Evolutionary conservation across 2,113 vertebrate genomes (phyloP), one percentile per base, ranked within the genome.

Genomic region (Otis tarda): DNA sequence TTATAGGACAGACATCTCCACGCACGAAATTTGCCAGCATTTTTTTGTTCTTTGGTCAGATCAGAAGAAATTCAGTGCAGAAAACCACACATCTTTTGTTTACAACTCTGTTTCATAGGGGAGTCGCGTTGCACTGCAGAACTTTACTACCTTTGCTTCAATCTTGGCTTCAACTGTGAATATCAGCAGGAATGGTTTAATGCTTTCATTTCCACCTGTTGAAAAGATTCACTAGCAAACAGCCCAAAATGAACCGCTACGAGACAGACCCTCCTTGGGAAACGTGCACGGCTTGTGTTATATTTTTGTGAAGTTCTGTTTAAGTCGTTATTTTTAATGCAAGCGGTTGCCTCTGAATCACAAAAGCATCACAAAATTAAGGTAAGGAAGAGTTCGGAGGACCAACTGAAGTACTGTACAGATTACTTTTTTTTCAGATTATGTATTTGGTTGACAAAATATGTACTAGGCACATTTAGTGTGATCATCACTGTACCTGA

Each of bases 191-290:
- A 88, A 83, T 45, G 71, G 90, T 74, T 94, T 83, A 80, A 90
- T 27, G 24, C 59, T 94, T 89, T 77, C 85, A 69, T 61, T 91
- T 68, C 14, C 7, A 4, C 12, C 59, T 69, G 85, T 16, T 83
- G 67, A 69, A 95, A 90, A 94, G 90, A 82, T 93, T 76, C 92
- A 94, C 37, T 28, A 95, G 88, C 70, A 88, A 73, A 49, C 4
- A 4, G 65, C 53, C 19, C 15, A 59, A 78, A 83, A 65, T 3
- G 64, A 91, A 70, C 47, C 0, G 0, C 78, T 75, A 4, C 0
- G 16, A 93, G 56, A 75, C 24, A 41, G 41, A 41, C 13, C 77
- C 68, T 61, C 17, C 39, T 43, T 1, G 0, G 65, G 67, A 87
- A 77, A 65, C 3, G 3, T 14, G 37, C 47, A 20, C 52, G 65